Percentiles rank a stretch among this genome's conserved stretches.
These are phyloP conservation scores for Aurelia sp. DNA, from an alignment of 30 jellyfish, hydroid and myxozoan species.

Conservation along the genomic window DNA sequence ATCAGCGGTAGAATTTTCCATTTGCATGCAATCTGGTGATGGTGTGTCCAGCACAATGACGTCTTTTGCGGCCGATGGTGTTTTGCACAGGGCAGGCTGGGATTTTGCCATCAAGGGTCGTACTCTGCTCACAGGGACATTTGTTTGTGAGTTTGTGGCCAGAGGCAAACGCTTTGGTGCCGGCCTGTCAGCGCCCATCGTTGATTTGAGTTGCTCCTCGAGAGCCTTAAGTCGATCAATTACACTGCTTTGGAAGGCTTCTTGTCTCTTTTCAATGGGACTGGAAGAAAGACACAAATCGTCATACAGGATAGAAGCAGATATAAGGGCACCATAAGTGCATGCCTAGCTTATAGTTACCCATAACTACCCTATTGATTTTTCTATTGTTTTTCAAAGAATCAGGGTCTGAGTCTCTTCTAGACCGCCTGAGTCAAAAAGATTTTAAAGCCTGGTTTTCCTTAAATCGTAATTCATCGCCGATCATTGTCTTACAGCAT, in stretches of 20 bases:
- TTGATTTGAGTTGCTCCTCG: conserved; percentile 4
- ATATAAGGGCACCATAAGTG: neutral
- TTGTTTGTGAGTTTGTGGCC: conserved; percentile 10
- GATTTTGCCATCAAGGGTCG: conserved; percentile 39
- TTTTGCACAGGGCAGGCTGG: conserved; percentile 42
- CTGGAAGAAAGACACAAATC: neutral
- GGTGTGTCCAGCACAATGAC: neutral
- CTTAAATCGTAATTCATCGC: too few relatives aligned
- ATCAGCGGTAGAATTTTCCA: too few relatives aligned
- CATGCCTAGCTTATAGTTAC: neutral
- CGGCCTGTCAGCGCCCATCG: neutral
- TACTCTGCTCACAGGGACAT: conserved; percentile 49
- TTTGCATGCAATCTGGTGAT: neutral
- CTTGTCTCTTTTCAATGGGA: conserved; percentile 40
- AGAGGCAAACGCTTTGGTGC: conserved; percentile 21
- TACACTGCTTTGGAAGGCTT: conserved; percentile 26
- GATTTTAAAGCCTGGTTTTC: too few relatives aligned
- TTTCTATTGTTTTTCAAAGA: too few relatives aligned
- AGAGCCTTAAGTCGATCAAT: conserved; percentile 3
- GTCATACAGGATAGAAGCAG: neutral
- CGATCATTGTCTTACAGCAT: too few relatives aligned
- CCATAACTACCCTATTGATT: too few relatives aligned
- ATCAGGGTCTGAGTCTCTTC: too few relatives aligned
- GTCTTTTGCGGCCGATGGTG: conserved; percentile 27
- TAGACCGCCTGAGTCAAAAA: too few relatives aligned